phyloP scores from a whole-genome alignment of 2,797 vertebrate species.

The Cossypha polioptera region DNA sequence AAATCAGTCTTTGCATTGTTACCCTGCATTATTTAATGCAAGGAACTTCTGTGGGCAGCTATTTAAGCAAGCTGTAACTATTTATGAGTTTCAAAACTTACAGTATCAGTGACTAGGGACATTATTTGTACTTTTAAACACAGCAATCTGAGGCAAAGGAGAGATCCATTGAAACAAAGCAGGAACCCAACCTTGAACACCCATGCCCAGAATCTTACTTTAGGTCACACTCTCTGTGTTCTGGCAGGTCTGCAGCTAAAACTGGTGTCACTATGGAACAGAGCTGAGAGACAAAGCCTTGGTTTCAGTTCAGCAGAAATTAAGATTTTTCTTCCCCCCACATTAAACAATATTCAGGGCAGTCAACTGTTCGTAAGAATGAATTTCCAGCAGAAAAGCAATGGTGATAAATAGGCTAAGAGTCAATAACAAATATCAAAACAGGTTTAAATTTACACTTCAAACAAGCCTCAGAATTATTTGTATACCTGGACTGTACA shows the following conservation, averaged over 20 bases:
- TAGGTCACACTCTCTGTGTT: not conserved
- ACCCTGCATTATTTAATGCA: not conserved
- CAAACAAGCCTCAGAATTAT: not conserved
- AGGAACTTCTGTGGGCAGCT: not conserved
- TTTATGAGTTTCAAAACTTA: not conserved
- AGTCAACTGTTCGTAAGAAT: not conserved
- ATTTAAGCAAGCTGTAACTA: not conserved
- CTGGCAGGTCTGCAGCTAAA: not conserved
- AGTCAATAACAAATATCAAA: not conserved
- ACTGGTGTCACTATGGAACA: not conserved
- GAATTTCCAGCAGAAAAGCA: not conserved
- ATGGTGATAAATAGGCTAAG: not conserved
- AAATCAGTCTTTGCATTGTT: not conserved
- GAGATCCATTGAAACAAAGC: not conserved
- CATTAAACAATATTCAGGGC: not conserved
- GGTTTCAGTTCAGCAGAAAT: not conserved
- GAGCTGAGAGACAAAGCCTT: not conserved
- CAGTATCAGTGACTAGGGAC: not conserved
- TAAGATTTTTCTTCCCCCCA: not conserved
- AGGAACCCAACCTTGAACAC: not conserved
- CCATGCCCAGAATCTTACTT: not conserved
- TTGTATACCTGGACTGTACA: not conserved
- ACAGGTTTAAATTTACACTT: not conserved
- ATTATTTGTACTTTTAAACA: not conserved
- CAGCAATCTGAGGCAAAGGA: not conserved